Base-by-base conservation (phyloP, 2,113 vertebrate species). In the Triplophysa siluroides region DNA sequence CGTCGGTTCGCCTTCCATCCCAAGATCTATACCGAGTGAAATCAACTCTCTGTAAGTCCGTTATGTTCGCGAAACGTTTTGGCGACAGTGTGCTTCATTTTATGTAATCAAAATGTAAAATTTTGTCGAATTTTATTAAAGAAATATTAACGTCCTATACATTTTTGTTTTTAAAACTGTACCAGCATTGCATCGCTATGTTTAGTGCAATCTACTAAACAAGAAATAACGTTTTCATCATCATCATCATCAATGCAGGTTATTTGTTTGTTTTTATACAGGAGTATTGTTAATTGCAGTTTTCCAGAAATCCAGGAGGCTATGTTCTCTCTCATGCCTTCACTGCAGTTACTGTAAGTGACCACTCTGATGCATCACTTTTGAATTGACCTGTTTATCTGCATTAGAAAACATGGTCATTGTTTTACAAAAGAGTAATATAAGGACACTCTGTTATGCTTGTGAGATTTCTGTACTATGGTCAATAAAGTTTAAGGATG, bases 241-340 rank as follows among this genome's bases (percentile, higher is more conserved):
- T 50, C 3, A 0, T 26, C 7, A 33, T 33, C 29, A 33, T 38
- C 33, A 38, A 38, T 38, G 33, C 33, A 8, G 33, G 63, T 26
- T 24, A 47, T 66, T 38, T 7, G 4, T 63, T 19, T 1, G 86
- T 47, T 84, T 58, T 77, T 77, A n/a, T 79, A 72, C 85, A 99
- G 97, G 93, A 98, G 97, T 88, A 90, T 99, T 83, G 96, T 99
- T 1, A 99, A 99, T 90, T 96, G 96, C 80, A 98, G 95, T 2
- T 95, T 98, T 81, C 88, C 91, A 6, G 96, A 98, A 92, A 95
- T 98, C 81, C 95, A 95, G 87, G 96, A 98, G 88, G 95, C 94
- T 56, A 97, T 97, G 94, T 98, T 99, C 89, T 93, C 95, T 38
- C 95, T 98, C 54, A 93, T 99, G 92, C 96, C 97, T 62, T 96